Evolutionary conservation across 2,888 invertebrate species (phyloP), one percentile per base, ranked within the genome.

Genomic region (Campaea margaritaria): DNA sequence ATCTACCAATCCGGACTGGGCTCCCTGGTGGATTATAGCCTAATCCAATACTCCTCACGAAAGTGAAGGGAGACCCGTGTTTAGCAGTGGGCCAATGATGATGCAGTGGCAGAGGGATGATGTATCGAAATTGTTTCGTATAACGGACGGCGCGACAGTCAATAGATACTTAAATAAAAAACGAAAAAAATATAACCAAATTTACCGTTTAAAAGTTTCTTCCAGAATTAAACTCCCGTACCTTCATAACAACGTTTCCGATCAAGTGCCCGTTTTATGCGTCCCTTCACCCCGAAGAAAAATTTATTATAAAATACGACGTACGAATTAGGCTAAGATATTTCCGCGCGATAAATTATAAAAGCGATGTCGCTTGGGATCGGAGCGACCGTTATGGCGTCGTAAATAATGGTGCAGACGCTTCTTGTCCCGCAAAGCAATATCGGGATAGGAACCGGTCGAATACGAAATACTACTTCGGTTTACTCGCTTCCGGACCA

Each of bases 231-330:
- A 31, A 61, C 52, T 61, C 42, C 52, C 48, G 12, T 36, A 42
- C 28, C 48, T 50, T 28, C 58, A 65, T 48, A 44, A 44, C 44
- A 44, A 53, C 14, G 27, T 39, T 15, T 27, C 13, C 28, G 36
- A 52, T 46, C 45, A 15, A 50, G 4, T 16, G 15, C 10, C 1
- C 34, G n/a, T 31, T 53, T 73, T 72, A 73, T 72, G 64, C 77
- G 73, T 60, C 77, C 85, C 76, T 79, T 79, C 81, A 59, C 82
- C 79, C 61, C 77, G 81, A 81, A 82, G 84, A 84, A 82, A 41
- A 34, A 84, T 82, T 82, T 85, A 83, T 83, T 82, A 84, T 85
- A 87, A 89, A 85, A 87, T 88, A 89, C 85, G 78, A 77, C 75
- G 65, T 68, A 82, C 80, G 85, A 87, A 87, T 88, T 86, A 86